Evolutionary conservation across 2,113 vertebrate species (phyloP).

Genomic region (Clinocottus analis): DNA sequence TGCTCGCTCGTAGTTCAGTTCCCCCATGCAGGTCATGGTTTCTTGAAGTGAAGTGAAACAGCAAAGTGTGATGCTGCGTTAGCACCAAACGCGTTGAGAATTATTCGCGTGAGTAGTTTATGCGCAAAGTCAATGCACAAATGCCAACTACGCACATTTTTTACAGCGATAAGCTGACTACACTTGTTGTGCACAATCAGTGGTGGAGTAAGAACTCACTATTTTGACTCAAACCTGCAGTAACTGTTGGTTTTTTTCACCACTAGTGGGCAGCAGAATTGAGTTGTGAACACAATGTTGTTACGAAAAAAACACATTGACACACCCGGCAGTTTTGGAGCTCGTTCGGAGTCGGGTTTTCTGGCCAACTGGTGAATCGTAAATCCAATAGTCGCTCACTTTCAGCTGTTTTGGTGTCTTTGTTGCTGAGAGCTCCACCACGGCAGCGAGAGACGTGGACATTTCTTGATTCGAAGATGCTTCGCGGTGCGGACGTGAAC

Average conservation of each 20-base stretch:
- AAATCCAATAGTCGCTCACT: background rate
- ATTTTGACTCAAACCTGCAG: background rate
- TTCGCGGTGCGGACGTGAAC: background rate
- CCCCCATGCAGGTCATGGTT: conserved; percentile 19
- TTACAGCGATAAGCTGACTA: no score
- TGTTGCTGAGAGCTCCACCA: background rate
- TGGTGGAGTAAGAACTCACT: background rate
- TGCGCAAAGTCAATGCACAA: no score
- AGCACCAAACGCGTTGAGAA: no score
- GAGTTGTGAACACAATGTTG: background rate
- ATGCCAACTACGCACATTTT: no score
- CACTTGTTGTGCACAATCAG: background rate
- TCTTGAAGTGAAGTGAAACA: background rate
- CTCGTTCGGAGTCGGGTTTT: background rate
- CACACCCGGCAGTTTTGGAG: background rate
- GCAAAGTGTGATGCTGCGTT: no score
- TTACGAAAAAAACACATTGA: background rate
- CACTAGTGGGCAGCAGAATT: background rate
- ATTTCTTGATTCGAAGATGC: background rate
- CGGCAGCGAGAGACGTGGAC: background rate
- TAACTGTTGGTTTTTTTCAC: background rate
- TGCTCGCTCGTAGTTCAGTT: conserved; percentile 44
- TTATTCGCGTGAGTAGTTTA: no score
- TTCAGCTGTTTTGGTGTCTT: background rate
- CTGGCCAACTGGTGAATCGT: background rate